A percentile compares a stretch with the other conserved stretches of the same genome.
phyloP scores from a whole-genome alignment of 2,888 invertebrate genomes.

The Drosophila barbarae region DNA sequence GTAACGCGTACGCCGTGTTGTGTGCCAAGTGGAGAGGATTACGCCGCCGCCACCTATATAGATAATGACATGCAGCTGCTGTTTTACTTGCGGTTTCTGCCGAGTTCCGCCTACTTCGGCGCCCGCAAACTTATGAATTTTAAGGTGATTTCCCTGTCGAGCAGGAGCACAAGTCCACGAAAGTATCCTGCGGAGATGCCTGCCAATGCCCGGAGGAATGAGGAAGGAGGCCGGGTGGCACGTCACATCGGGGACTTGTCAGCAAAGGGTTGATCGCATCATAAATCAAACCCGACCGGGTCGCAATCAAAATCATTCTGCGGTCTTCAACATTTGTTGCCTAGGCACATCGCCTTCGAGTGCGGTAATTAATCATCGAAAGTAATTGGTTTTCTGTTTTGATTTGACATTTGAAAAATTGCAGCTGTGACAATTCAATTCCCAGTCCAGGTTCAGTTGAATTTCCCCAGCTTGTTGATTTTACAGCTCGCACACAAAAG shows the following conservation, averaged over 20 bases:
- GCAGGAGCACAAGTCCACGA: conserved; percentile 28
- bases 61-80: conserved; percentile 71
- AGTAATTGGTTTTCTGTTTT: conserved; percentile 72
- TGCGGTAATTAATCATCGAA: conserved; percentile 65
- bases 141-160: conserved; percentile 66
- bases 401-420: conserved; percentile 74
- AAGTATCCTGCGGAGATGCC: conserved; percentile 12
- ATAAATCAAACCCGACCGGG: conserved; percentile 58
- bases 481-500: conserved; percentile 13
- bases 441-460: conserved; percentile 23
- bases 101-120: neutral
- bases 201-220: neutral
- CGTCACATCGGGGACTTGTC: conserved; percentile 37
- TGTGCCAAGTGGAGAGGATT: conserved; percentile 37
- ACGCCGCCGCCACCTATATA: conserved; percentile 46
- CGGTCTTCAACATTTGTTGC: conserved; percentile 59
- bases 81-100: conserved; percentile 40
- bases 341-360: conserved; percentile 16
- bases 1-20: conserved; percentile 61
- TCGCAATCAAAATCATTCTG: conserved; percentile 71
- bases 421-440: conserved; percentile 67
- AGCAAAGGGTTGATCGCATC: conserved; percentile 59
- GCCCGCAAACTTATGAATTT: conserved; percentile 68
- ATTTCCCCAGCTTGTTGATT: conserved; percentile 10
- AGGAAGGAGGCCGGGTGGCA: neutral